Percentiles rank a stretch among this genome's conserved stretches.
phyloP scores from a whole-genome alignment of 2,113 vertebrate species.

The Naja naja region DNA sequence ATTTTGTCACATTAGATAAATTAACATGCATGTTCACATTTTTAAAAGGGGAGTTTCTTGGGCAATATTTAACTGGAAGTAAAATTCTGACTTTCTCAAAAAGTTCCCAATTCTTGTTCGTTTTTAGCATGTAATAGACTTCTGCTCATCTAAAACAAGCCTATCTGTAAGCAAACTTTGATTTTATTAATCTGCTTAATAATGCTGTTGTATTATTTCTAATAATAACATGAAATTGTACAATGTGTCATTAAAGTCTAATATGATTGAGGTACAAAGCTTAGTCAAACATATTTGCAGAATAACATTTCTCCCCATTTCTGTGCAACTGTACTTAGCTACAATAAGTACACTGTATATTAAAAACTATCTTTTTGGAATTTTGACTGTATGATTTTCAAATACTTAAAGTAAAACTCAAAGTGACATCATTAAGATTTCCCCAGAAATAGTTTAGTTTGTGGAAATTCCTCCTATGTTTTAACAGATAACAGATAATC shows the following conservation, averaged over 20 bases:
- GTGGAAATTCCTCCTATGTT: not conserved
- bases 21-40: not conserved
- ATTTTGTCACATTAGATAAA: not conserved
- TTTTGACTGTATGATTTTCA: not conserved
- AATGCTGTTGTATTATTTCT: not conserved
- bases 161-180: not conserved
- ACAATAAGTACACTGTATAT: not conserved
- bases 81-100: not conserved
- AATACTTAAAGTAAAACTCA: not conserved
- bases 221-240: not conserved
- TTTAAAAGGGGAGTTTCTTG: not conserved
- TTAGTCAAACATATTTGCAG: not conserved
- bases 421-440: not conserved
- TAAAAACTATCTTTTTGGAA: not conserved
- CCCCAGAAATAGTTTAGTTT: not conserved
- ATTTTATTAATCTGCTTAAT: not conserved
- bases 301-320: not conserved
- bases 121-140: not conserved
- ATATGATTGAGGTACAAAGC: not conserved
- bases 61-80: not conserved
- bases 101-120: not conserved
- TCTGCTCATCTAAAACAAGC: not conserved
- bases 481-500: too few relatives aligned
- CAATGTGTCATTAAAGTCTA: not conserved
- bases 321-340: not conserved